Evolutionary conservation across 2,113 vertebrate genomes (phyloP).

Genomic region (Numenius arquata): DNA sequence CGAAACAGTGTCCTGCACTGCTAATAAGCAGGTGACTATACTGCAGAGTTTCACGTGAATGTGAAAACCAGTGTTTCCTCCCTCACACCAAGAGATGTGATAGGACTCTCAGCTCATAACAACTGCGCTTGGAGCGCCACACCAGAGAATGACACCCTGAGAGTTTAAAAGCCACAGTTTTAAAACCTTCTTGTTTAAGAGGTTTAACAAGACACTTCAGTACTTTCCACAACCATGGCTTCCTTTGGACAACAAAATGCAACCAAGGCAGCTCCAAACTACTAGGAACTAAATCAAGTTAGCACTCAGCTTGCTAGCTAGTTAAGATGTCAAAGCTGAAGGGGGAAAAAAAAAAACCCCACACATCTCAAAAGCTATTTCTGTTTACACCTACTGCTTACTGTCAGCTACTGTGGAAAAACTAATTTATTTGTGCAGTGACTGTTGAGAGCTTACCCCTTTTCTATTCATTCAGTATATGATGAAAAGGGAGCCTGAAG

Average conservation of each 20-base stretch:
- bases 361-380: not conserved
- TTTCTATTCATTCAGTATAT: not conserved
- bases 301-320: not conserved
- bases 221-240: not conserved
- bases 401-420: not conserved
- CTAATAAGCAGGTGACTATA: not conserved
- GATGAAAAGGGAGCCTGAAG: not conserved
- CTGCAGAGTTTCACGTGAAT: not conserved
- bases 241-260: not conserved
- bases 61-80: not conserved
- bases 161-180: not conserved
- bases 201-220: not conserved
- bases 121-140: not conserved
- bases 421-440: not conserved
- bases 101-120: not conserved
- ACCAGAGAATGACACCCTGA: not conserved
- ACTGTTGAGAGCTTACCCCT: not conserved
- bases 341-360: fast-evolving
- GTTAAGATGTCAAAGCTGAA: not conserved
- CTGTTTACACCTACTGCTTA: not conserved
- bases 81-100: not conserved
- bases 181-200: no score
- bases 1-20: not conserved
- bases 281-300: not conserved
- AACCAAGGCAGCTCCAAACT: not conserved